These are phyloP conservation scores for Triplophysa siluroides DNA, from an alignment of 2,113 vertebrate genomes.

Conservation along the genomic window DNA sequence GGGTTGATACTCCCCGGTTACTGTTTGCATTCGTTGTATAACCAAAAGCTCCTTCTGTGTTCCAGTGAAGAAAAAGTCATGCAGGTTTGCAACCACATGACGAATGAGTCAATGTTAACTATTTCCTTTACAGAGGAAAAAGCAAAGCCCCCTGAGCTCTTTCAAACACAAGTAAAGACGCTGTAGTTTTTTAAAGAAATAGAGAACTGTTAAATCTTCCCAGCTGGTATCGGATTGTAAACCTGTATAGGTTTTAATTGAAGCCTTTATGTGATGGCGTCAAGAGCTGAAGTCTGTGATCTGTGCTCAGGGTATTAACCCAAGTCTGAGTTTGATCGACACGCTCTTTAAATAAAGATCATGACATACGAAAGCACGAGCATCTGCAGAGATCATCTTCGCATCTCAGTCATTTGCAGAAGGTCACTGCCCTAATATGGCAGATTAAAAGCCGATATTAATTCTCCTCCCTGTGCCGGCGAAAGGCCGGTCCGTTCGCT, in stretches of 20 bases:
- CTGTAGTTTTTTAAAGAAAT: background rate
- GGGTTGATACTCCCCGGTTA: background rate
- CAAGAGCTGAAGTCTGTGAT: conserved; percentile 5
- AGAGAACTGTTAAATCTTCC: background rate
- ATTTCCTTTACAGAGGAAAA: background rate
- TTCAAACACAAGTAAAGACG: background rate
- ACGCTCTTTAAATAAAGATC: background rate
- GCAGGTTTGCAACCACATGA: background rate
- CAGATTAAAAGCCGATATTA: conserved; percentile 51
- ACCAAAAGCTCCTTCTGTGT: background rate
- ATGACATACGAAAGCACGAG: background rate
- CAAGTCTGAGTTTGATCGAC: background rate
- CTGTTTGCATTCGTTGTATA: too few relatives aligned
- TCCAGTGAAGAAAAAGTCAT: background rate
- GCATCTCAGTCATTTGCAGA: background rate
- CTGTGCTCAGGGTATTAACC: conserved; percentile 3
- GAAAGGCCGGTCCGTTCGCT: conserved; percentile 39
- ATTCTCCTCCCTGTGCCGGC: conserved; percentile 53
- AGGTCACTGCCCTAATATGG: conserved; percentile 44
- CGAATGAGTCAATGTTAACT: too few relatives aligned
- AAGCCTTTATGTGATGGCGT: background rate
- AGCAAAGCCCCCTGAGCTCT: background rate
- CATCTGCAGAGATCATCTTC: conserved; percentile 10
- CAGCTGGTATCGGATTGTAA: background rate
- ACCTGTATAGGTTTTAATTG: background rate